phyloP scores from a whole-genome alignment of 2,888 invertebrate species.

The Miltochrista miniata region DNA sequence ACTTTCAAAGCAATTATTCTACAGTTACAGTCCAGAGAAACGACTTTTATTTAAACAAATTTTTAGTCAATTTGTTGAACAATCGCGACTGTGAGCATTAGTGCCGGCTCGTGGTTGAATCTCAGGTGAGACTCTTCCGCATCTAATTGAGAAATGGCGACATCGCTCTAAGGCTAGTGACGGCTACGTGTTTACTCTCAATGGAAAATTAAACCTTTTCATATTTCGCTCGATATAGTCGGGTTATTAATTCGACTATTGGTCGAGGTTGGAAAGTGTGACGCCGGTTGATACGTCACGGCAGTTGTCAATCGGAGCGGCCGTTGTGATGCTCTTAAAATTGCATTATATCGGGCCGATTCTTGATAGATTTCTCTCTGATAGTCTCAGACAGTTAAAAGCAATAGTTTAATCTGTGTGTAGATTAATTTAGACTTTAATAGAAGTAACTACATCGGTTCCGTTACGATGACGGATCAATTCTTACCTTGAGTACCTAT shows the following conservation, averaged over 20 bases:
- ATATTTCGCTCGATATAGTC: conserved; percentile 43
- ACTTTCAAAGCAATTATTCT: conserved; percentile 27
- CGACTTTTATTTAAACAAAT: conserved; percentile 42
- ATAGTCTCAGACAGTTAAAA: conserved; percentile 35
- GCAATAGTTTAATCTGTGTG: conserved; percentile 35
- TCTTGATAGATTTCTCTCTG: conserved; percentile 52
- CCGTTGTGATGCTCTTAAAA: conserved; percentile 61
- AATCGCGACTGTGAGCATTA: conserved; percentile 52
- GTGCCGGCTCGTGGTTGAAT: conserved; percentile 57
- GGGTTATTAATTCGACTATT: conserved; percentile 51
- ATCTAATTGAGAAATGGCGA: conserved; percentile 71
- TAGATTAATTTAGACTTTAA: conserved; percentile 13
- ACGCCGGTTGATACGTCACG: conserved; percentile 67
- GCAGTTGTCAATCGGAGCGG: conserved; percentile 75
- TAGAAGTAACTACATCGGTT: conserved; percentile 14
- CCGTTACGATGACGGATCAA: conserved; percentile 15
- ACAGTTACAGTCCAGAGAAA: conserved; percentile 30
- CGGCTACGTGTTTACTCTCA: conserved; percentile 34
- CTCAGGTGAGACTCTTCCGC: conserved; percentile 67
- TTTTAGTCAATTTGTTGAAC: conserved; percentile 50
- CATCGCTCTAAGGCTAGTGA: conserved; percentile 38
- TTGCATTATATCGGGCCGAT: conserved; percentile 70
- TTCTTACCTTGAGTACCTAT: conserved; percentile 6
- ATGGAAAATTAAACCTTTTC: conserved; percentile 45
- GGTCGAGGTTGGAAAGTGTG: conserved; percentile 60